phyloP scores from a whole-genome alignment of 2,113 vertebrate species.

The Lophius piscatorius region DNA sequence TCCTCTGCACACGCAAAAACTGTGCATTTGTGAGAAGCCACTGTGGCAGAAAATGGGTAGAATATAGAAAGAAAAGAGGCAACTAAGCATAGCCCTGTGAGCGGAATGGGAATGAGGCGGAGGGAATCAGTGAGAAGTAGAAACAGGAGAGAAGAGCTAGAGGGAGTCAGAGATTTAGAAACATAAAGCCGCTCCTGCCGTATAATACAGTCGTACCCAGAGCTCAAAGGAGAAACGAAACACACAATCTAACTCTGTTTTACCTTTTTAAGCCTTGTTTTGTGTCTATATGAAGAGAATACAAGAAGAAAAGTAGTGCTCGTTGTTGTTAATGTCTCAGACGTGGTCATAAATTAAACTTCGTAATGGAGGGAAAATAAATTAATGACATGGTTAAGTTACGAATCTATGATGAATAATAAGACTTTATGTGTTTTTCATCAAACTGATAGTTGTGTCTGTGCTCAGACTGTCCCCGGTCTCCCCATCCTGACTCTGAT shows the following conservation, averaged over 20 bases:
- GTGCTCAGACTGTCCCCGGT: too few species aligned
- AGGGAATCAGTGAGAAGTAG: not conserved
- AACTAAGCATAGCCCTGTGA: conserved; percentile 24
- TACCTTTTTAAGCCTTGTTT: not conserved
- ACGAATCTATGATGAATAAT: too few species aligned
- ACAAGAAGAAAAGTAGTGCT: not conserved
- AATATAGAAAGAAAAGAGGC: conserved; percentile 30
- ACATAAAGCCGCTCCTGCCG: too few species aligned
- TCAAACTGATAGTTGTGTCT: too few species aligned
- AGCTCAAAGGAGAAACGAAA: not conserved
- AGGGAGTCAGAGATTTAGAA: conserved; percentile 4
- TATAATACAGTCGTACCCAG: not conserved
- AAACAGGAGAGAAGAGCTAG: not conserved
- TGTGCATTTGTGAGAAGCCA: conserved; percentile 31
- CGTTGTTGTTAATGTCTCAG: too few species aligned
- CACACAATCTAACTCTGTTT: too few species aligned
- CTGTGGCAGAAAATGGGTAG: conserved; percentile 42
- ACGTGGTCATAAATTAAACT: too few species aligned
- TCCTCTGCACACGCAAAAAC: conserved; percentile 9
- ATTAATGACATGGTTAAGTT: too few species aligned
- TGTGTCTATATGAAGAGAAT: not conserved
- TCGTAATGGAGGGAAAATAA: too few species aligned
- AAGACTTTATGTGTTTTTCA: too few species aligned
- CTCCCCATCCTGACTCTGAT: too few species aligned
- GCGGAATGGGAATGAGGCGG: conserved; percentile 1